Evolutionary conservation across 2,113 vertebrate genomes (phyloP).

Genomic region (Strix aluco): DNA sequence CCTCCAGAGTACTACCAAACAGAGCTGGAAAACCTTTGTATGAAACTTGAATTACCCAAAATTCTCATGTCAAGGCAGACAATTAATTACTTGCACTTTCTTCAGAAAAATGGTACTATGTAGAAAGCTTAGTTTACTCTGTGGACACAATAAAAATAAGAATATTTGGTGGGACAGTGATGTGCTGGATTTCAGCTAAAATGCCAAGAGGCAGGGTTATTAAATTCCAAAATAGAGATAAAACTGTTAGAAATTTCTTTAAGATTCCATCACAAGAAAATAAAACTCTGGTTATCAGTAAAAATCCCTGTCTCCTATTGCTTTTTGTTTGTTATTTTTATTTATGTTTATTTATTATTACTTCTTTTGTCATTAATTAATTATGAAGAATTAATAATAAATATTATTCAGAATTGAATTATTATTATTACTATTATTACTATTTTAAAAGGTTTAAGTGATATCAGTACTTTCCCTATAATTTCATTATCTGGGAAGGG

Average conservation of each 20-base stretch:
- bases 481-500: not conserved
- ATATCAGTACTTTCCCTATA: not conserved
- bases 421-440: not conserved
- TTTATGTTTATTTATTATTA: not conserved
- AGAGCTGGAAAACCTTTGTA: not conserved
- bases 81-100: not conserved
- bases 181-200: not conserved
- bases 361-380: not conserved
- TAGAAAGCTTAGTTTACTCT: not conserved
- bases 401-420: not conserved
- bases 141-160: not conserved
- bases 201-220: not conserved
- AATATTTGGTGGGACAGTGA: not conserved
- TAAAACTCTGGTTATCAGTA: not conserved
- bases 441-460: not conserved
- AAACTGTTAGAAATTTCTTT: not conserved
- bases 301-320: not conserved
- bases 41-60: not conserved
- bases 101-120: not conserved
- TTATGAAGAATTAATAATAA: not conserved
- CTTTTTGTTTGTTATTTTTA: not conserved
- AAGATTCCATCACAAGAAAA: not conserved
- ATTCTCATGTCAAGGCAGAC: not conserved
- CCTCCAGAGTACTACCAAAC: not conserved
- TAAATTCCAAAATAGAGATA: not conserved